Percentiles rank a stretch among this genome's conserved stretches.
Evolutionary conservation across 2,888 invertebrate genomes (phyloP).

Genomic region (Stenolophus ochropezus): DNA sequence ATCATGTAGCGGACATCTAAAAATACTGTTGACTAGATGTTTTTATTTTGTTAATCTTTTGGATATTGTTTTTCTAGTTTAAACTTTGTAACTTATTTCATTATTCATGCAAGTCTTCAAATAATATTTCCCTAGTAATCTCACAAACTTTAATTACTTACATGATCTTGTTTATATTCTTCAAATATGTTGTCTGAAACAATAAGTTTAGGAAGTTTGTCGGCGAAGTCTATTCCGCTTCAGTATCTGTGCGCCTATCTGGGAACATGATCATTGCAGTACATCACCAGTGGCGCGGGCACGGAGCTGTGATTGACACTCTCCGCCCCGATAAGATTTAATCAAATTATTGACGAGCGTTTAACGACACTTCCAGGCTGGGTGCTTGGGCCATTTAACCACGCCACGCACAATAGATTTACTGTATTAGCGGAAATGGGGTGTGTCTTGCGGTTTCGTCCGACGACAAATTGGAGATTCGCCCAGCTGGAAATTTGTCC

Average conservation of each 20-base stretch:
- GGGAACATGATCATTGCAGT: no score
- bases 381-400: conserved; percentile 5
- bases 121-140: no score
- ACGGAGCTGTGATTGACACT: conserved; percentile 37
- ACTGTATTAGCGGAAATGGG: conserved; percentile 52
- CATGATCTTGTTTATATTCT: background rate
- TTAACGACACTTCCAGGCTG: conserved; percentile 45
- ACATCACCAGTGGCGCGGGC: background rate
- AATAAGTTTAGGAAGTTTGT: background rate
- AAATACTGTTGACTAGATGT: no score
- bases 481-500: background rate
- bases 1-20: no score
- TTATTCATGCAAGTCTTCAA: no score
- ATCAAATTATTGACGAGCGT: conserved; percentile 53
- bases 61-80: no score
- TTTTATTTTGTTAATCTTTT: no score
- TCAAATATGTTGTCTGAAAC: background rate
- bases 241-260: no score
- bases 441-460: background rate
- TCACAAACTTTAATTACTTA: background rate
- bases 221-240: background rate
- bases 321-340: conserved; percentile 39
- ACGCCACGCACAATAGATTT: conserved; percentile 53
- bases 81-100: no score
- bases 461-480: background rate